Conservation (phyloP, 1,140 invertebrate genomes). For the Hycleus cichorii region DNA sequence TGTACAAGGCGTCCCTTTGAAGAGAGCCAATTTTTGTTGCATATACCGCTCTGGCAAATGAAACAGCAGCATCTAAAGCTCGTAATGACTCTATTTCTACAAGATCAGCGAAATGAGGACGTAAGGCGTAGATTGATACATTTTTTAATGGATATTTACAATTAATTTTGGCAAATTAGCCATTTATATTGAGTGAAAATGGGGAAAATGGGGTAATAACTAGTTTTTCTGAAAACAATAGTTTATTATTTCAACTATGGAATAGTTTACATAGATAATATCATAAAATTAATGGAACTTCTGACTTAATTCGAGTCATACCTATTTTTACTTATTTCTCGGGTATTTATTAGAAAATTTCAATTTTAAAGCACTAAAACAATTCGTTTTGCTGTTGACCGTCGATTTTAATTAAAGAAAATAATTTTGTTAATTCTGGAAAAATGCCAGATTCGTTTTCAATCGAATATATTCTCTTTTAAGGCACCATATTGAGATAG, state of each 20-base stretch:
- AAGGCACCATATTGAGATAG: constrained; percentile 1
- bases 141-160: too few species aligned
- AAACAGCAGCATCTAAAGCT: too few species aligned
- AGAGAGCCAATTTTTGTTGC: too few species aligned
- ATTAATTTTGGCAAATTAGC: too few species aligned
- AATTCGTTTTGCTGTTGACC: background rate
- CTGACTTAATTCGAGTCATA: constrained; percentile 13
- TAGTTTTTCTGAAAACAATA: constrained; percentile 1
- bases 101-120: too few species aligned
- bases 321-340: background rate
- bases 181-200: too few species aligned
- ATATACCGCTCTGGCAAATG: too few species aligned
- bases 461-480: background rate
- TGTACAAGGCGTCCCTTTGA: too few species aligned
- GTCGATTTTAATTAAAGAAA: background rate
- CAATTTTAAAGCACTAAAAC: background rate
- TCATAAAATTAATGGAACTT: constrained; percentile 10
- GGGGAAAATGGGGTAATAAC: background rate
- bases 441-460: background rate
- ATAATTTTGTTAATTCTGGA: background rate
- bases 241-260: constrained; percentile 7
- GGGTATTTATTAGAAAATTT: background rate
- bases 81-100: too few species aligned
- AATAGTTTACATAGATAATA: constrained; percentile 1
- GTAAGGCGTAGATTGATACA: too few species aligned